Evolutionary conservation across 2,113 vertebrate genomes (phyloP).

Genomic region (Dicentrarchus labrax): DNA sequence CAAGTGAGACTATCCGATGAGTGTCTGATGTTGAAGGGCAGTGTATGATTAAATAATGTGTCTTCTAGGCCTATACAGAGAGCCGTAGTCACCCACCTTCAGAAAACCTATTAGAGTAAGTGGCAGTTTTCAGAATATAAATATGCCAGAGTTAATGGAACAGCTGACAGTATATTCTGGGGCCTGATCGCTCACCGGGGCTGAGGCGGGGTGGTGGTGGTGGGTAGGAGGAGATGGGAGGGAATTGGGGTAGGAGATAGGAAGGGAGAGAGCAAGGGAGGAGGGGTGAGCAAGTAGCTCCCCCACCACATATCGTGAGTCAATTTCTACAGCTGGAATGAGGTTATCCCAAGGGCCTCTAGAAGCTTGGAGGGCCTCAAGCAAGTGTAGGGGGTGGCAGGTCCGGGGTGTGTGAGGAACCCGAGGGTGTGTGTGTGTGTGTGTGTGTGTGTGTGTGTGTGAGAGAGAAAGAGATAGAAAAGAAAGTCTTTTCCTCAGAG

Average conservation of each 20-base stretch:
- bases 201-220: neutral
- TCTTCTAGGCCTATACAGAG: constrained; percentile 54
- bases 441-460: constrained; percentile 17
- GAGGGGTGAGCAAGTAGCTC: constrained; percentile 30
- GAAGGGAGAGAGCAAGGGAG: neutral
- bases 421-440: constrained; percentile 25
- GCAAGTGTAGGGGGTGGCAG: constrained; percentile 24
- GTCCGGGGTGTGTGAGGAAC: constrained; percentile 10
- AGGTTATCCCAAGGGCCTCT: constrained; percentile 70
- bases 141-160: constrained; percentile 85
- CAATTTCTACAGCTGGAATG: constrained; percentile 74
- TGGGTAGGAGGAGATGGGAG: neutral
- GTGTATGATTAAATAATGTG: constrained; percentile 65
- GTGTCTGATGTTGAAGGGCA: constrained; percentile 60
- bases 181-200: constrained; percentile 68
- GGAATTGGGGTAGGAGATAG: neutral
- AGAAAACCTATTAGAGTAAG: constrained; percentile 85
- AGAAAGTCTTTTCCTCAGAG: constrained; percentile 24
- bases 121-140: constrained; percentile 83
- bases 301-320: constrained; percentile 51
- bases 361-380: constrained; percentile 49
- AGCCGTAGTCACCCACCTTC: constrained; percentile 76
- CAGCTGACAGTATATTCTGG: constrained; percentile 84
- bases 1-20: constrained; percentile 35
- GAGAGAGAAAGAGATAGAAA: neutral